Percentiles rank a stretch among this genome's conserved stretches.
phyloP scores from a whole-genome alignment of 2,113 vertebrate species.

The Montifringilla adamsi region DNA sequence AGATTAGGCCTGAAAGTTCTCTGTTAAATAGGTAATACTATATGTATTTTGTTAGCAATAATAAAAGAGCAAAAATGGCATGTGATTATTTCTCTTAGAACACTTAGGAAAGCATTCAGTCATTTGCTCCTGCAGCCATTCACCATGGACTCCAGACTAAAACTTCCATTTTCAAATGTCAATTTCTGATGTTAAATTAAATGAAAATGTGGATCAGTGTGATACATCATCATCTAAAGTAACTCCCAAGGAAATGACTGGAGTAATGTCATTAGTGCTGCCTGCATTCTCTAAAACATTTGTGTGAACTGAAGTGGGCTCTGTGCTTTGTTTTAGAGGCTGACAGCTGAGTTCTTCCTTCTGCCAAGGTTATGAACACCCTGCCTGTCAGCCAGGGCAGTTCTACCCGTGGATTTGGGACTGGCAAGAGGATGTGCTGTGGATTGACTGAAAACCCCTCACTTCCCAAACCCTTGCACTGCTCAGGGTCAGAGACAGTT shows the following conservation, averaged over 20 bases:
- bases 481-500: neutral
- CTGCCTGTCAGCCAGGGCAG: neutral
- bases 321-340: neutral
- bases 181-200: slow-evolving; percentile 50
- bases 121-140: neutral
- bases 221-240: slow-evolving; percentile 52
- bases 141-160: neutral
- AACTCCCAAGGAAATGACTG: slow-evolving; percentile 20
- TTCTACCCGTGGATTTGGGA: neutral
- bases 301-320: neutral
- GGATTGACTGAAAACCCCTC: accelerated
- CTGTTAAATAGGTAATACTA: neutral
- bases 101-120: neutral
- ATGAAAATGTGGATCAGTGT: slow-evolving; percentile 31
- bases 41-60: neutral
- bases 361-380: neutral
- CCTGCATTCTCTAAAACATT: slow-evolving; percentile 2
- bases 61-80: neutral
- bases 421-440: neutral
- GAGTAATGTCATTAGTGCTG: neutral
- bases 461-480: neutral
- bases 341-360: neutral
- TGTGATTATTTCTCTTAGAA: neutral
- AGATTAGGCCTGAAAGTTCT: neutral
- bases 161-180: slow-evolving; percentile 38